Percentiles rank a stretch among this genome's conserved stretches.
Evolutionary conservation across 2,888 invertebrate species (phyloP).

Genomic region (Leptogaster cylindrica): DNA sequence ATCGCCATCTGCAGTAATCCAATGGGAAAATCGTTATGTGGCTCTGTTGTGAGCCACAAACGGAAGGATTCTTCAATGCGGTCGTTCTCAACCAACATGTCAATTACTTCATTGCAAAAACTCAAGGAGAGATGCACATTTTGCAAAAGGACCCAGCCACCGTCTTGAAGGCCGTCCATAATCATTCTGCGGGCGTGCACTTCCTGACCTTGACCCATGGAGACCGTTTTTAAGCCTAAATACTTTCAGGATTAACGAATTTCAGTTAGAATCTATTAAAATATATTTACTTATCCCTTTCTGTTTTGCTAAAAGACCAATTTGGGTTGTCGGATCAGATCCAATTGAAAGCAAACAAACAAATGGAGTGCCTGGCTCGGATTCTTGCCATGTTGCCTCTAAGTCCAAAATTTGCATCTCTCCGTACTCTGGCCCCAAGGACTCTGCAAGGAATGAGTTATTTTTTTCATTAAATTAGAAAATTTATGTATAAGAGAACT

Average conservation of each 20-base stretch:
- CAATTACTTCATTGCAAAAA: constrained; percentile 92
- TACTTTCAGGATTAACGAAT: not conserved
- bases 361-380: constrained; percentile 85
- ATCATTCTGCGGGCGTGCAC: constrained; percentile 83
- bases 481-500: no score
- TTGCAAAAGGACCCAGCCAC: constrained; percentile 94
- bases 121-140: constrained; percentile 95
- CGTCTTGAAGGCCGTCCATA: constrained; percentile 76
- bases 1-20: constrained; percentile 88
- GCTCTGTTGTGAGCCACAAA: constrained; percentile 94
- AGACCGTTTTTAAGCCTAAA: constrained; percentile 80
- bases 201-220: constrained; percentile 98
- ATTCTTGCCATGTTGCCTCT: constrained; percentile 88
- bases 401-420: constrained; percentile 92
- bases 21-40: constrained; percentile 92
- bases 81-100: constrained; percentile 84
- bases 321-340: constrained; percentile 96
- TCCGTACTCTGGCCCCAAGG: constrained; percentile 84
- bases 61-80: constrained; percentile 82
- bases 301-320: constrained; percentile 82
- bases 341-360: constrained; percentile 94
- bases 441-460: no score
- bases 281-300: constrained; percentile 77
- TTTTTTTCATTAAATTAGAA: not conserved
- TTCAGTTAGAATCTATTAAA: not conserved